Percentiles rank a stretch among this genome's conserved stretches.
phyloP scores from a whole-genome alignment of 2,888 invertebrate genomes.

The Tetranychus truncatus region DNA sequence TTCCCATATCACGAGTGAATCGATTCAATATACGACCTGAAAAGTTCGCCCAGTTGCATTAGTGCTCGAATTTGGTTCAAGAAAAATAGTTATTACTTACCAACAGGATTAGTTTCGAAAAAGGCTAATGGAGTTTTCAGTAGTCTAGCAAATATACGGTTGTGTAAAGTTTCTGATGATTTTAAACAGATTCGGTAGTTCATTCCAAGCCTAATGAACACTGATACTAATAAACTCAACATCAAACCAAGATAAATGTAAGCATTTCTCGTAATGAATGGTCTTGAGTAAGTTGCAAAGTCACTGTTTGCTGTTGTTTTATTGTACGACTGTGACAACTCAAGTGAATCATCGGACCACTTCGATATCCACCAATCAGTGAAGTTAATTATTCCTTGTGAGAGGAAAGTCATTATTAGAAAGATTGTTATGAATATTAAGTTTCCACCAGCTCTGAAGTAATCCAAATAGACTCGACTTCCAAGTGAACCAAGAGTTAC shows the following conservation, averaged over 20 bases:
- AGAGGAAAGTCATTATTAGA: constrained; percentile 25
- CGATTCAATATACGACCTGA: constrained; percentile 21
- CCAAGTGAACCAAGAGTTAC: constrained; percentile 29
- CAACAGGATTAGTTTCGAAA: constrained; percentile 38
- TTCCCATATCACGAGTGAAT: constrained; percentile 12
- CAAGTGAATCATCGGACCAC: not conserved
- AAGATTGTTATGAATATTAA: constrained; percentile 20
- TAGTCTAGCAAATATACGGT: constrained; percentile 31
- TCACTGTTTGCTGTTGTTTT: not conserved
- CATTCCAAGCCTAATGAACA: not conserved
- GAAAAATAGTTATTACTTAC: constrained; percentile 25
- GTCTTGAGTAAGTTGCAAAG: not conserved
- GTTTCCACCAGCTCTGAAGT: constrained; percentile 39
- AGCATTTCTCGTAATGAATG: not conserved
- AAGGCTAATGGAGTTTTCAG: constrained; percentile 31
- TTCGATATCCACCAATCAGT: not conserved
- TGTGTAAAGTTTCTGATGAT: constrained; percentile 26
- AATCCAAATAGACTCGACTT: constrained; percentile 33
- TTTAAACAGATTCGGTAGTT: constrained; percentile 24
- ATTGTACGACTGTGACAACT: not conserved
- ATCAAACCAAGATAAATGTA: not conserved
- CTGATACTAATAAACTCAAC: not conserved
- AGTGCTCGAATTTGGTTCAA: too few species aligned
- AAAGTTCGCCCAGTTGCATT: too few species aligned
- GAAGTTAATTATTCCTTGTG: not conserved